These are phyloP conservation scores for Cyanoramphus novaezelandiae DNA, from an alignment of 2,113 vertebrate genomes.

Conservation along the genomic window DNA sequence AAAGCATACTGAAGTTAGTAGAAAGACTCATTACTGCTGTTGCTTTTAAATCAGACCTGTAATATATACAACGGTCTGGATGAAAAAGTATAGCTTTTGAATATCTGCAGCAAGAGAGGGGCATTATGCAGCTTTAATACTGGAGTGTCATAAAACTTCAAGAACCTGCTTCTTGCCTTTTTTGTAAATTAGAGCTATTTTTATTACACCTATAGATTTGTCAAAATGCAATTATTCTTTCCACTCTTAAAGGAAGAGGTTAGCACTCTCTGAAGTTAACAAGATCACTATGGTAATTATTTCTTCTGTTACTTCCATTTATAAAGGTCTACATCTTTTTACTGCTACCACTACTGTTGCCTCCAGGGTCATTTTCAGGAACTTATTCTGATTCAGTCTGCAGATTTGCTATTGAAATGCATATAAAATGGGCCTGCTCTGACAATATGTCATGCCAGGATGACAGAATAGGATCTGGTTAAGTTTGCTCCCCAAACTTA, in stretches of 20 bases:
- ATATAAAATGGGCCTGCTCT: not conserved
- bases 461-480: not conserved
- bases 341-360: not conserved
- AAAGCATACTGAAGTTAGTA: not conserved
- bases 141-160: not conserved
- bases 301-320: not conserved
- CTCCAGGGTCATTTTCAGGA: slow-evolving; percentile 6
- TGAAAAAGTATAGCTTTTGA: not conserved
- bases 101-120: not conserved
- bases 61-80: not conserved
- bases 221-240: not conserved
- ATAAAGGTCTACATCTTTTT: slow-evolving; percentile 6
- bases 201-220: not conserved
- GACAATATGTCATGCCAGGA: not conserved
- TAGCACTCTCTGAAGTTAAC: not conserved
- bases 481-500: not conserved
- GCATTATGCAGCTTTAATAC: not conserved
- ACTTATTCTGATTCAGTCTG: not conserved
- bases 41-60: not conserved
- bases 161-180: not conserved
- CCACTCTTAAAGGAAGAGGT: not conserved
- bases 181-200: not conserved
- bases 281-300: slow-evolving; percentile 7
- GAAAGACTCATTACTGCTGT: not conserved
- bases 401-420: not conserved